phyloP scores from a whole-genome alignment of 1,140 invertebrate genomes.

The Pseudomyrmex flavicornis region DNA sequence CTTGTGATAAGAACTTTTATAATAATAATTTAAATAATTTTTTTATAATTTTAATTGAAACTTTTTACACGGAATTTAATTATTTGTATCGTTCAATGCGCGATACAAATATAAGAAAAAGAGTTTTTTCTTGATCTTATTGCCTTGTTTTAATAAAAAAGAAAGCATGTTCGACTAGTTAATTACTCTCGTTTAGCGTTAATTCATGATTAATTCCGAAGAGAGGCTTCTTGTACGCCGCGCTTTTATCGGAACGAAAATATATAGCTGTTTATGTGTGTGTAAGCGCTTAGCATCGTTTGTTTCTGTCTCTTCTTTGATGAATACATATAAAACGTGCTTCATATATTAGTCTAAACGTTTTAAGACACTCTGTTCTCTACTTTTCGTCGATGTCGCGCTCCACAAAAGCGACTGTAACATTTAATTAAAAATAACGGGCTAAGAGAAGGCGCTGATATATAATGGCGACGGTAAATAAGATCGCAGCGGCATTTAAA shows the following conservation, averaged over 20 bases:
- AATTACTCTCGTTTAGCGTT: conserved; percentile 34
- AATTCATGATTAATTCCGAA: conserved; percentile 30
- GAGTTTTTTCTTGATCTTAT: neutral
- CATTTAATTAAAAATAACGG: conserved; percentile 48
- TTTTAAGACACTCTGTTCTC: neutral
- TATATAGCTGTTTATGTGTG: neutral
- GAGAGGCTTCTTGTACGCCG: neutral
- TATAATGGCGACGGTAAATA: conserved; percentile 26
- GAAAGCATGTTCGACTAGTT: neutral
- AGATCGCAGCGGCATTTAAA: conserved; percentile 37
- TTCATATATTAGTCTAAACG: neutral
- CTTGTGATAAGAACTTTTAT: neutral
- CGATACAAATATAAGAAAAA: too few species aligned
- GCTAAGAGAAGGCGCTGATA: neutral
- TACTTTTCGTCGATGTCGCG: neutral
- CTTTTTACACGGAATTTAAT: too few species aligned
- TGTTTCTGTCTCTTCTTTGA: neutral
- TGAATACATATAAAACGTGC: neutral
- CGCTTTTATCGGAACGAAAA: neutral
- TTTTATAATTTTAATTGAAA: too few species aligned
- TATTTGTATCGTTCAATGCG: too few species aligned
- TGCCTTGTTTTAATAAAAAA: conserved; percentile 16
- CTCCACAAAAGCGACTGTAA: conserved; percentile 30
- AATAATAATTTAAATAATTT: neutral
- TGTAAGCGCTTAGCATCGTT: neutral